Percentiles rank a stretch among this genome's conserved stretches.
These are phyloP conservation scores for Adelphocoris suturalis DNA, from an alignment of 2,888 invertebrate species.

Conservation along the genomic window DNA sequence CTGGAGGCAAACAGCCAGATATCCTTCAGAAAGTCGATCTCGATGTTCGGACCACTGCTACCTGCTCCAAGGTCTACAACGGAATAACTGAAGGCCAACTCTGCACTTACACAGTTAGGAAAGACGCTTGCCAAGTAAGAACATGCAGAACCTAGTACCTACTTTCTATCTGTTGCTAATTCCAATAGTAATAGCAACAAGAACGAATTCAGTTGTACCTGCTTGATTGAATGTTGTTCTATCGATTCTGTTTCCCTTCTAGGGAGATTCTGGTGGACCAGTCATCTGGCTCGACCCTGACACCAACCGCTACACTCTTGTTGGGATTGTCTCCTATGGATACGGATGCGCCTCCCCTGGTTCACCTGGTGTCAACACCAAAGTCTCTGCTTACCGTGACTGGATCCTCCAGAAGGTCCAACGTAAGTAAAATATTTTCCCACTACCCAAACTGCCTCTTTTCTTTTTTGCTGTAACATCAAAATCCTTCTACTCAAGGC, in stretches of 20 bases:
- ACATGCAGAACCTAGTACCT: neutral
- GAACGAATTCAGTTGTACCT: too few relatives aligned
- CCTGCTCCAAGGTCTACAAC: constrained; percentile 78
- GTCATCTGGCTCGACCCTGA: constrained; percentile 80
- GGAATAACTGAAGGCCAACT: constrained; percentile 77
- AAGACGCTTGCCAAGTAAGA: constrained; percentile 82
- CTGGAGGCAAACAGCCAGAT: constrained; percentile 80
- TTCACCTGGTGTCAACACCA: constrained; percentile 74
- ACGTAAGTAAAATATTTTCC: constrained; percentile 58
- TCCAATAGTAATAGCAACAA: too few relatives aligned
- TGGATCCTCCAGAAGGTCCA: constrained; percentile 80
- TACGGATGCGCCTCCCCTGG: constrained; percentile 72
- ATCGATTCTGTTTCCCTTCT: constrained; percentile 62
- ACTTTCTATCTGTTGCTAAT: too few relatives aligned
- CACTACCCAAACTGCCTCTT: too few relatives aligned
- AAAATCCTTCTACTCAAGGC: too few relatives aligned
- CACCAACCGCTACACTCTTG: constrained; percentile 77
- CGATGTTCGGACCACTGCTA: constrained; percentile 79
- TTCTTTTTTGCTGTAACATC: too few relatives aligned
- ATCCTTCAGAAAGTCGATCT: constrained; percentile 81
- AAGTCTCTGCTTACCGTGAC: constrained; percentile 77
- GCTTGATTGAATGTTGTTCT: too few relatives aligned
- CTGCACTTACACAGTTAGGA: constrained; percentile 81
- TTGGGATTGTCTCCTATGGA: constrained; percentile 76
- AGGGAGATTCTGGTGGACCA: constrained; percentile 82